These are phyloP conservation scores for Axis porcinus DNA, from an alignment of 2,113 vertebrate genomes.

Conservation along the genomic window DNA sequence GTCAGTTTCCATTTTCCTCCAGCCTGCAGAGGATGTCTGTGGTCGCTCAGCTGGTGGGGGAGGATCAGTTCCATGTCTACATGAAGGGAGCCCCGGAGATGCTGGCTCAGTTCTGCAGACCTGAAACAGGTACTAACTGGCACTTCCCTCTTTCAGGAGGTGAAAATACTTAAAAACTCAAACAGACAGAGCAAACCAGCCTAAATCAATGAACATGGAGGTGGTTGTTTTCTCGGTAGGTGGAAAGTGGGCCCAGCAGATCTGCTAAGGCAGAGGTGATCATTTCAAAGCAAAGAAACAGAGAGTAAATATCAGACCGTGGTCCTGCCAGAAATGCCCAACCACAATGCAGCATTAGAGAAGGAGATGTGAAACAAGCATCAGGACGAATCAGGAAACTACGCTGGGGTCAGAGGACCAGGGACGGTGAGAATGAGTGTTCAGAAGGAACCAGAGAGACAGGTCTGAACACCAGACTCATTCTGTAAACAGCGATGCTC, in stretches of 20 bases:
- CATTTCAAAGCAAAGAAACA: neutral
- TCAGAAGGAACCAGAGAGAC: neutral
- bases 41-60: slow-evolving; percentile 53
- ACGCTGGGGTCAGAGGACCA: neutral
- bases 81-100: slow-evolving; percentile 81
- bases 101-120: slow-evolving; percentile 73
- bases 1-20: slow-evolving; percentile 81
- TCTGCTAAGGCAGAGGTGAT: neutral
- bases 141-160: neutral
- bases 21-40: slow-evolving; percentile 82
- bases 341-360: neutral
- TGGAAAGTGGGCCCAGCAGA: neutral
- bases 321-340: neutral
- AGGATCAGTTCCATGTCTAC: slow-evolving; percentile 58
- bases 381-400: neutral
- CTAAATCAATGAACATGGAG: neutral
- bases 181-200: neutral
- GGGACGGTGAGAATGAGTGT: neutral
- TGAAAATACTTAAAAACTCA: neutral
- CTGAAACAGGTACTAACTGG: slow-evolving; percentile 68
- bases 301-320: neutral
- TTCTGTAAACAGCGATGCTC: neutral
- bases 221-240: neutral
- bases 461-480: neutral
- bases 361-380: neutral